Evolutionary conservation across 2,113 vertebrate genomes (phyloP).

Genomic region (Pseudopipra pipra): DNA sequence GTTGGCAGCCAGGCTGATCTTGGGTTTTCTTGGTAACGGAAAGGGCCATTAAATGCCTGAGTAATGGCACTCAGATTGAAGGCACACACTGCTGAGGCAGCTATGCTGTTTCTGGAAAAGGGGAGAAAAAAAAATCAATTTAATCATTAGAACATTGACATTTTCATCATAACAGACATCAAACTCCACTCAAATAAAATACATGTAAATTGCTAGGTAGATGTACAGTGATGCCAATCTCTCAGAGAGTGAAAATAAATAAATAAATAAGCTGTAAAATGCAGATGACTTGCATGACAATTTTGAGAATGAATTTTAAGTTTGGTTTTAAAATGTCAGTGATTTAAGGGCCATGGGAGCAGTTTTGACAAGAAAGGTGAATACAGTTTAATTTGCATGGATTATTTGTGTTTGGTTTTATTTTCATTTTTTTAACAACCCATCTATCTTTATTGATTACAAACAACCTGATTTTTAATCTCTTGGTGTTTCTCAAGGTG

Average conservation of each 20-base stretch:
- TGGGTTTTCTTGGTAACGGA: slow-evolving; percentile 95
- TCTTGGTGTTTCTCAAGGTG: slow-evolving; percentile 40
- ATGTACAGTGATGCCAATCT: not conserved
- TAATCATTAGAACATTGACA: slow-evolving; percentile 63
- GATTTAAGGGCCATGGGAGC: slow-evolving; percentile 27
- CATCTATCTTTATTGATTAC: slow-evolving; percentile 24
- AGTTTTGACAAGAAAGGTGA: slow-evolving; percentile 57
- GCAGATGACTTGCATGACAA: not conserved
- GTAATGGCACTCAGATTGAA: slow-evolving; percentile 98
- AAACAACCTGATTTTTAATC: slow-evolving; percentile 26
- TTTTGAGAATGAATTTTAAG: slow-evolving; percentile 25
- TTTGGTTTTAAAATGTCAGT: slow-evolving; percentile 1
- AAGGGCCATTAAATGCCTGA: slow-evolving; percentile 94
- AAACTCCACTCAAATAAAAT: slow-evolving; percentile 47
- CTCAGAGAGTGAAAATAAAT: not conserved
- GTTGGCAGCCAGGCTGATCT: slow-evolving; percentile 95
- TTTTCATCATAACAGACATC: slow-evolving; percentile 57
- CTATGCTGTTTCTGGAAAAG: slow-evolving; percentile 92
- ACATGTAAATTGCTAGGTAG: slow-evolving; percentile 42
- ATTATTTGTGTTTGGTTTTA: slow-evolving; percentile 14
- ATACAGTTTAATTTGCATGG: slow-evolving; percentile 47
- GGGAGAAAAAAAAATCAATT: slow-evolving; percentile 37
- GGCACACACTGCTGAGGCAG: slow-evolving; percentile 94
- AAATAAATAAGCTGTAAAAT: slow-evolving; percentile 19
- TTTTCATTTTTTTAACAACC: slow-evolving; percentile 1